Conservation (phyloP, 1,140 invertebrate genomes). For the Sesamia nonagrioides region DNA sequence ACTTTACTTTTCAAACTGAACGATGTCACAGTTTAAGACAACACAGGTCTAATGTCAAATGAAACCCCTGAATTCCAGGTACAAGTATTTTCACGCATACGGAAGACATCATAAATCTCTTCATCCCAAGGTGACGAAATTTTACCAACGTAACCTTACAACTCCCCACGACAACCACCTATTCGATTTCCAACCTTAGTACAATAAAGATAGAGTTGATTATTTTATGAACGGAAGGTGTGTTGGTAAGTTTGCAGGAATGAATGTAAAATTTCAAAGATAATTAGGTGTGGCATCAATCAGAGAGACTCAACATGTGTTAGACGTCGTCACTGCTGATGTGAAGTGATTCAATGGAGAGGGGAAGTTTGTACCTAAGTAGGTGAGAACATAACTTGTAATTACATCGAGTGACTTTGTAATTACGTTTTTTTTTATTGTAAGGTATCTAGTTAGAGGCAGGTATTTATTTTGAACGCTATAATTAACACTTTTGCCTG, state of each 20-base stretch:
- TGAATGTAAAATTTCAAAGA: conserved; percentile 56
- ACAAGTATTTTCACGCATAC: conserved; percentile 24
- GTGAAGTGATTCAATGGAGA: neutral
- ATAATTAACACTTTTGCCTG: no score
- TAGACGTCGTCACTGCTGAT: conserved; percentile 52
- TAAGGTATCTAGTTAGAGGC: no score
- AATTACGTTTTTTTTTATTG: no score
- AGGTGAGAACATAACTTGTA: conserved; percentile 2
- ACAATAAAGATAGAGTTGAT: neutral
- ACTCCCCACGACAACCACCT: neutral
- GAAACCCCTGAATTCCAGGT: conserved; percentile 13
- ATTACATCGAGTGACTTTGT: neutral
- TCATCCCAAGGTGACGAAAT: conserved; percentile 23
- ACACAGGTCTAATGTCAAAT: conserved; percentile 30
- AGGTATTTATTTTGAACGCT: no score
- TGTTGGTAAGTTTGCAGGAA: conserved; percentile 2
- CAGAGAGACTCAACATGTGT: conserved; percentile 56
- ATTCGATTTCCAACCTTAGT: neutral
- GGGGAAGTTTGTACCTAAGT: neutral
- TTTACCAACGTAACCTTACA: conserved; percentile 34
- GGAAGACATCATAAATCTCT: conserved; percentile 39
- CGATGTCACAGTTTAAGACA: neutral
- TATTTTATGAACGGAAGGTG: neutral
- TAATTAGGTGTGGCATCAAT: conserved; percentile 63
- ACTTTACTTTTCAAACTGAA: neutral